Base-by-base conservation (phyloP, 2,888 invertebrate species). In the Scaptomyza cyrtandrae region DNA sequence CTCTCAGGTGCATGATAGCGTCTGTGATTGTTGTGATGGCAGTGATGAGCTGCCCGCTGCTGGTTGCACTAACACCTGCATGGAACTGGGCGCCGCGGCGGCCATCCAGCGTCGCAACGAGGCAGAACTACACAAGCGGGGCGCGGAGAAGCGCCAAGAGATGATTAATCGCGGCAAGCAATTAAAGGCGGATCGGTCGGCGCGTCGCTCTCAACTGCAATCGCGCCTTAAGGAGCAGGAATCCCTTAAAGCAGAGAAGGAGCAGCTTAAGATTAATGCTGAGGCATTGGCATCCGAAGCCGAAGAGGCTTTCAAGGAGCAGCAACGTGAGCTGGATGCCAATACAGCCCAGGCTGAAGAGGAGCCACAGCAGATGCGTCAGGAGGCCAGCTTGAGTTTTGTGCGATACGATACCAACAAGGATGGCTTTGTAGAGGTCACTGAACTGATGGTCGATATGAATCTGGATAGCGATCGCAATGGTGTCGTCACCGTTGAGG, bases 11-110 rank as follows among this genome's bases (percentile, higher is more conserved):
- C 98, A 98, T 91, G 99, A 99, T 92, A 97, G 97, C 27, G 94
- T 98, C 58, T 99, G 99, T 92, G 99, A 98, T 91, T 98, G 98
- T 88, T 98, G 98, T 92, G 98, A 98, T 92, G 96, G 96, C 7
- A 96, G 95, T 70, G 98, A 98, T 90, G 98, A 98, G 90, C 96
- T 98, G 87, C 92, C 93, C 0, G 37, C 24, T 2, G 92, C 92
- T 6, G 93, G 93, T 19, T 98, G 98, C 90, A 76, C 93, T 1
- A 96, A 98, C 90, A 96, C 94, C 62, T 98, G 98, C 90, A 93
- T 94, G 64, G 97, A 97, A 89, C 92, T 98, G 57, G 97, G 97
- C 0, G 93, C 93, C 76, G 95, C 95, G 77, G 97, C 97, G 0
- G 93, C 95, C 72, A 94, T 95, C 52, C 95, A 95, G 79, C 96